These are phyloP conservation scores for Drosophila guanche DNA, from an alignment of 1,140 invertebrate genomes.

Conservation along the genomic window DNA sequence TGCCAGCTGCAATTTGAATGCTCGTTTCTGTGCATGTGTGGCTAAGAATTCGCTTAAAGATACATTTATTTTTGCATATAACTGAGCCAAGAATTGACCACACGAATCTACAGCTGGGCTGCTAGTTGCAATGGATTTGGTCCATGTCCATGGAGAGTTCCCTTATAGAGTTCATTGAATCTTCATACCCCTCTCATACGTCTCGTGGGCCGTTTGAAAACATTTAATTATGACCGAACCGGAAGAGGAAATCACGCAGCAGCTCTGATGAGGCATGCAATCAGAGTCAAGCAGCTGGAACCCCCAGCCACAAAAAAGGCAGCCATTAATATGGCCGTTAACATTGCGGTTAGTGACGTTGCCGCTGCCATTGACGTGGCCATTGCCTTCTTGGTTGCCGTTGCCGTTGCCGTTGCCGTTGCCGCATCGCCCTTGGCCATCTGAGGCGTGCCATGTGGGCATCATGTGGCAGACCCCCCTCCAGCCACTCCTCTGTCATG, in stretches of 20 bases:
- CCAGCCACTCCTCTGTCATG: slow-evolving; percentile 26
- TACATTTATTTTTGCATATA: not conserved
- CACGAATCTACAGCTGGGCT: not conserved
- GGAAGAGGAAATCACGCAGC: slow-evolving; percentile 43
- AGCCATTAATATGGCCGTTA: slow-evolving; percentile 75
- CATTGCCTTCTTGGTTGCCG: slow-evolving; percentile 36
- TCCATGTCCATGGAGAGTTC: not conserved
- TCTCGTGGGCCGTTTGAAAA: slow-evolving; percentile 24
- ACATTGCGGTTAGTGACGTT: slow-evolving; percentile 69
- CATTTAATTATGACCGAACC: slow-evolving; percentile 54
- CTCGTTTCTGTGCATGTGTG: slow-evolving; percentile 6
- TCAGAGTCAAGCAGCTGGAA: slow-evolving; percentile 73
- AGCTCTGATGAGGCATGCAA: slow-evolving; percentile 57
- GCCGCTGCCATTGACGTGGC: slow-evolving; percentile 8
- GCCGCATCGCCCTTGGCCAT: slow-evolving; percentile 29
- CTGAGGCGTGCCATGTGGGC: slow-evolving; percentile 7
- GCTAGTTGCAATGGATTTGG: not conserved
- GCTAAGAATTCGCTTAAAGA: not conserved
- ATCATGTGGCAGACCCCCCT: slow-evolving; percentile 29
- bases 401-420: slow-evolving; percentile 45
- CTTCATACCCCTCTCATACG: slow-evolving; percentile 23
- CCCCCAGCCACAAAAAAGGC: slow-evolving; percentile 56
- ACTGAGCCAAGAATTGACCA: not conserved
- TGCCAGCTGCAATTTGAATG: slow-evolving; percentile 9
- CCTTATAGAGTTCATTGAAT: not conserved